Conservation (phyloP, 1,140 invertebrate genomes). For the Theocolax elegans region DNA sequence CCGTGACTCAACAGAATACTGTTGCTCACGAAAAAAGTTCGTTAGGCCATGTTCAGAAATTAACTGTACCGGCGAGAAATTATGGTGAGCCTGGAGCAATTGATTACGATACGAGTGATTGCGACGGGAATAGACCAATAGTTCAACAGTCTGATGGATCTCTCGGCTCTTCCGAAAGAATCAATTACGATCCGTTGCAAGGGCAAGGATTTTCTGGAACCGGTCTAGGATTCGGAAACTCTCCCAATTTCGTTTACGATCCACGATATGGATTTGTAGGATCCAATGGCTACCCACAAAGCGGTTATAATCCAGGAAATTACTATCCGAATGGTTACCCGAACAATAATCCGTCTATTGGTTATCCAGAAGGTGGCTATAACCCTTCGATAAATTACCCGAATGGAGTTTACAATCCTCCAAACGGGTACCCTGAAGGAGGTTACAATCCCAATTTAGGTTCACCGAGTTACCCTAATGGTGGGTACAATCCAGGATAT, state of each 20-base stretch:
- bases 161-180: neutral
- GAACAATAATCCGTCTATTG: neutral
- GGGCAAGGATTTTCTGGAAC: neutral
- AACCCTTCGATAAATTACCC: neutral
- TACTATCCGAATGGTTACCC: neutral
- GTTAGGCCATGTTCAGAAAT: neutral
- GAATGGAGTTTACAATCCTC: neutral
- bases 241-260: neutral
- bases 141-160: neutral
- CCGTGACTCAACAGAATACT: neutral
- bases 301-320: neutral
- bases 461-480: neutral
- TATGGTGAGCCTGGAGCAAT: conserved; percentile 40
- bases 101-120: conserved; percentile 18
- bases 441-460: neutral
- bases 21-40: conserved; percentile 12
- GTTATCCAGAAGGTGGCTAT: neutral
- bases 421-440: neutral
- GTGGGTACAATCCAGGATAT: neutral
- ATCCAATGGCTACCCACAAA: neutral
- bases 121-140: neutral
- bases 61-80: conserved; percentile 19
- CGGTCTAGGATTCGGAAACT: neutral
- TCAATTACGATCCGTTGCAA: conserved; percentile 5
- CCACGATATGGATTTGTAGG: neutral